These are phyloP conservation scores for Oithona nana DNA, from an alignment of 2,888 invertebrate genomes.

Conservation along the genomic window DNA sequence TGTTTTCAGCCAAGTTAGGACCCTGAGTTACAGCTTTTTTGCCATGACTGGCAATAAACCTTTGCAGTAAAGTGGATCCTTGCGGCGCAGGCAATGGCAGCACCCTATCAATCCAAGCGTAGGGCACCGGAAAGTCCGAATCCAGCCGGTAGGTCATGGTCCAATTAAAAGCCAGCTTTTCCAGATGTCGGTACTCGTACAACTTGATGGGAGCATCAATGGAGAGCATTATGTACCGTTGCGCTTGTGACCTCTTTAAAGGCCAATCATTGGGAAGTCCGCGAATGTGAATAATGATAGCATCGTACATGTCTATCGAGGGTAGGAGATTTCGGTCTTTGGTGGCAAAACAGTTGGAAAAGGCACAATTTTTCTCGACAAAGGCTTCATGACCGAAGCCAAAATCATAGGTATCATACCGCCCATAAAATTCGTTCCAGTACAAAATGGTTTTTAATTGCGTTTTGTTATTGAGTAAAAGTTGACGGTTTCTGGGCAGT, in stretches of 20 bases:
- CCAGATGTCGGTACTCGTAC: constrained; percentile 6
- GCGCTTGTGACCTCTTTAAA: not conserved
- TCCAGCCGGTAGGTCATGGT: constrained; percentile 22
- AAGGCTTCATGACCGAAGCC: constrained; percentile 10
- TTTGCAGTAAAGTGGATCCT: not conserved
- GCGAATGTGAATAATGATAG: constrained; percentile 13
- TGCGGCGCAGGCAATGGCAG: not conserved
- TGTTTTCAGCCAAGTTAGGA: constrained; percentile 12
- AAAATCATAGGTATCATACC: constrained; percentile 15
- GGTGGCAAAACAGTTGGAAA: constrained; percentile 11
- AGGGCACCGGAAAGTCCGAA: constrained; percentile 21
- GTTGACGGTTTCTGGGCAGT: not conserved
- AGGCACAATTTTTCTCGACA: constrained; percentile 4
- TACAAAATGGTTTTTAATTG: constrained; percentile 12
- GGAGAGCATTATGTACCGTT: constrained; percentile 19
- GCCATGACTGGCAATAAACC: not conserved
- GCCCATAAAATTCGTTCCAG: constrained; percentile 15
- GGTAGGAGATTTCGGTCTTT: constrained; percentile 8
- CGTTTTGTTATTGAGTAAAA: not conserved
- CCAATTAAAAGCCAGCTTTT: constrained; percentile 21
- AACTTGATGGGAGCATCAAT: constrained; percentile 19
- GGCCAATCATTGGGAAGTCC: constrained; percentile 15
- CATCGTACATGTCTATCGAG: constrained; percentile 6
- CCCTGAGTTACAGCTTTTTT: not conserved
- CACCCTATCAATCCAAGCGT: constrained; percentile 11